Conservation (phyloP, 1,140 invertebrate species). For the Listronotus oregonensis region DNA sequence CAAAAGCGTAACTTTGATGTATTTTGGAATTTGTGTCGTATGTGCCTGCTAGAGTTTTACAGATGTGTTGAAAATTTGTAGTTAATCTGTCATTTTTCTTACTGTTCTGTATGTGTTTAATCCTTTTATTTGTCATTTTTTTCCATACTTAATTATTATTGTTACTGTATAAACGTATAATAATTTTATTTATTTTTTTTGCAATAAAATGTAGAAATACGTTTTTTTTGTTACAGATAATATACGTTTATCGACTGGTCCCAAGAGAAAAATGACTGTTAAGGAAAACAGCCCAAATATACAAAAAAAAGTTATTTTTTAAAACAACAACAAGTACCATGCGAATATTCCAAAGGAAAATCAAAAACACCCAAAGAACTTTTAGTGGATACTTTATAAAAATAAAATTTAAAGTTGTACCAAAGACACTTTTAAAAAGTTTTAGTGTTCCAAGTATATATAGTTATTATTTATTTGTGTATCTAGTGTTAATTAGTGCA, state of each 20-base stretch:
- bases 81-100: too few species aligned
- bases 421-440: background rate
- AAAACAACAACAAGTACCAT: slow-evolving; percentile 4
- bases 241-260: background rate
- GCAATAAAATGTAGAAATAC: too few species aligned
- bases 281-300: background rate
- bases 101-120: too few species aligned
- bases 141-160: too few species aligned
- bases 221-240: background rate
- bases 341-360: background rate
- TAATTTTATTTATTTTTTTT: too few species aligned
- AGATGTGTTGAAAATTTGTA: too few species aligned
- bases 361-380: slow-evolving; percentile 37
- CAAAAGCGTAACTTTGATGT: too few species aligned
- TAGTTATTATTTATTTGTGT: slow-evolving; percentile 28
- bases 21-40: too few species aligned
- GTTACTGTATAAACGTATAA: too few species aligned
- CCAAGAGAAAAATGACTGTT: too few species aligned
- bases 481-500: slow-evolving; percentile 31
- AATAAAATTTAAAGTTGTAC: slow-evolving; percentile 41
- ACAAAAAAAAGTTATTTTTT: background rate
- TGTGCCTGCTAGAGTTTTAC: too few species aligned
- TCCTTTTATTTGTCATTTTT: too few species aligned
- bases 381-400: slow-evolving; percentile 45
- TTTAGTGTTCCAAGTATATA: background rate